These are phyloP conservation scores for Mimumesa dahlbomi DNA, from an alignment of 2,888 invertebrate species.

Conservation along the genomic window DNA sequence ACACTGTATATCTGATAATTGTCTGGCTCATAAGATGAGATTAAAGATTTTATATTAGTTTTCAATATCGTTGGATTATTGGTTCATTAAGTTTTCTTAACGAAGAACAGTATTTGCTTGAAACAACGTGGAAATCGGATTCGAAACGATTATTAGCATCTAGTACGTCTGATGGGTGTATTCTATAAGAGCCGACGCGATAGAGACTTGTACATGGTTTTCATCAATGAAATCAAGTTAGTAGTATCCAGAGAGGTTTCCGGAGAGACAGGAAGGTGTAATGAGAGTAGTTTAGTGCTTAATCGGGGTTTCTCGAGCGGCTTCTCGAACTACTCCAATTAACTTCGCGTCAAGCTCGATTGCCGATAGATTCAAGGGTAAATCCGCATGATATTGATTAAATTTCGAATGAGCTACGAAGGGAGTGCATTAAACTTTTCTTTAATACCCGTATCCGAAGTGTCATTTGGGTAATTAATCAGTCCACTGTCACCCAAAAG, in stretches of 20 bases:
- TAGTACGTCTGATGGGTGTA: constrained; percentile 2
- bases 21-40: no score
- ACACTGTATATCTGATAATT: no score
- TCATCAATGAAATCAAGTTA: constrained; percentile 37
- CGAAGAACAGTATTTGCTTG: not conserved
- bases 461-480: constrained; percentile 50
- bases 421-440: constrained; percentile 29
- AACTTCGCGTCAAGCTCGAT: constrained; percentile 55
- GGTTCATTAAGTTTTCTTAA: constrained; percentile 1
- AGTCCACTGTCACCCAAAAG: constrained; percentile 8
- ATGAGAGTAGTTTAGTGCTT: constrained; percentile 62
- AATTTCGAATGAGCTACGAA: constrained; percentile 46
- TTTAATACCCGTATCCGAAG: constrained; percentile 24
- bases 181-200: constrained; percentile 5
- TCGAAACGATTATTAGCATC: constrained; percentile 12
- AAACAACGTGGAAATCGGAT: not conserved
- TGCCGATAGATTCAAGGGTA: constrained; percentile 57
- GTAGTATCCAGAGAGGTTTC: constrained; percentile 35
- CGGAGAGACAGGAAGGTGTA: constrained; percentile 52
- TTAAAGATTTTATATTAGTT: no score
- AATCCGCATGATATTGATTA: constrained; percentile 59
- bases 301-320: constrained; percentile 58
- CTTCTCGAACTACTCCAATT: constrained; percentile 61
- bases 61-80: not conserved
- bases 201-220: not conserved